Percentiles rank a stretch among this genome's conserved stretches.
Conservation (phyloP, 2,888 invertebrate genomes). For the Pheosia tremula region DNA sequence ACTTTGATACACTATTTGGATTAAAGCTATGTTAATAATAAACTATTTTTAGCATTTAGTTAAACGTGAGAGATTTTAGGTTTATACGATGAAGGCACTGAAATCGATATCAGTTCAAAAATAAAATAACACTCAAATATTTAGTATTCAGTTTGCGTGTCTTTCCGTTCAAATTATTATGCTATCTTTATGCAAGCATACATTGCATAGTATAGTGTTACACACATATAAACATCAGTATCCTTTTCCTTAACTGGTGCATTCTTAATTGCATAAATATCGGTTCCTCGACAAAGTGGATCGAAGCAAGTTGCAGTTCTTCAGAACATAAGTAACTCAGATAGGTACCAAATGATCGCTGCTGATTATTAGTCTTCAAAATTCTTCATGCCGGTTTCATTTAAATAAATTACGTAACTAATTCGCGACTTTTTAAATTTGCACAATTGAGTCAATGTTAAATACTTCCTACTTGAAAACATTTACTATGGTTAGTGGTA, state of each 20-base stretch:
- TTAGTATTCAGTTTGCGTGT: slow-evolving; percentile 41
- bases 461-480: slow-evolving; percentile 13
- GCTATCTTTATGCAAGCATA: not conserved
- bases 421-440: not conserved
- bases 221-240: not conserved
- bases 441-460: not conserved
- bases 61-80: no score
- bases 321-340: no score
- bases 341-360: no score
- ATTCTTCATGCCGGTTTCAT: no score
- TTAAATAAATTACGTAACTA: not conserved
- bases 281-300: not conserved
- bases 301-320: no score
- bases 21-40: slow-evolving; percentile 17
- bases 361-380: no score
- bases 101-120: slow-evolving; percentile 32
- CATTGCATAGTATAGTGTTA: not conserved
- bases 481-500: slow-evolving; percentile 19
- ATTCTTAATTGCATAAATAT: not conserved
- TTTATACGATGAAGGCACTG: no score
- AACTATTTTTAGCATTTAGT: slow-evolving; percentile 14
- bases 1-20: slow-evolving; percentile 33
- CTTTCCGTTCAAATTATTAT: slow-evolving; percentile 28
- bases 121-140: slow-evolving; percentile 30
- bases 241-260: not conserved